Evolutionary conservation across 37 sponge, comb jelly and placozoan genomes (phyloP).

Genomic region (Haliclona indistincta): DNA sequence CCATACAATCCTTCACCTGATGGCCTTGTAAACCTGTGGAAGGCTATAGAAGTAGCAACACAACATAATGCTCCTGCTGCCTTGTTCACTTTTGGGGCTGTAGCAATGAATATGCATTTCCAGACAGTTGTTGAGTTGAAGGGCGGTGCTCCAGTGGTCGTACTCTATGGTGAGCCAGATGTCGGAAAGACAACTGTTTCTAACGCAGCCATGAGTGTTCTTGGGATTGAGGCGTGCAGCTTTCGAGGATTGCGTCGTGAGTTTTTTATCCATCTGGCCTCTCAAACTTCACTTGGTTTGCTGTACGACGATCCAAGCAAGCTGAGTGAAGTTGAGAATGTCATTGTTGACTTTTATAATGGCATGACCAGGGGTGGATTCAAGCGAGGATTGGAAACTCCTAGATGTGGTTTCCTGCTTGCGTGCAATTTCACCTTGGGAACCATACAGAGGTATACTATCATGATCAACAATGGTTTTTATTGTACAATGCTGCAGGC

Average conservation of each 20-base stretch:
- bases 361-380: constrained; percentile 23
- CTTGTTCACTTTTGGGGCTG: constrained; percentile 29
- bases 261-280: constrained; percentile 27
- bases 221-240: constrained; percentile 23
- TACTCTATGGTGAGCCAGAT: constrained; percentile 31
- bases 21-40: background rate
- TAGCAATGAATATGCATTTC: constrained; percentile 30
- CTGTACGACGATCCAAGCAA: constrained; percentile 27
- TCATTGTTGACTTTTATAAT: constrained; percentile 31
- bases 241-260: constrained; percentile 24
- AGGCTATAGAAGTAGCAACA: background rate
- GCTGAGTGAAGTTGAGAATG: constrained; percentile 20
- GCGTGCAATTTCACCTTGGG: constrained; percentile 33
- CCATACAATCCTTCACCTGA: background rate
- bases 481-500: background rate
- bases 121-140: constrained; percentile 18
- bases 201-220: constrained; percentile 33
- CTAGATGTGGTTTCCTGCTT: constrained; percentile 16
- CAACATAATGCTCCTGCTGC: constrained; percentile 15
- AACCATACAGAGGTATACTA: constrained; percentile 6
- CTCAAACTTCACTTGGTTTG: constrained; percentile 29
- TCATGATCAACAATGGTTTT: background rate
- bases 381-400: constrained; percentile 20
- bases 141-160: constrained; percentile 28
- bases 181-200: constrained; percentile 28